Evolutionary conservation across 2,797 vertebrate genomes (phyloP).

Genomic region (Ptychobarbus kaznakovi): DNA sequence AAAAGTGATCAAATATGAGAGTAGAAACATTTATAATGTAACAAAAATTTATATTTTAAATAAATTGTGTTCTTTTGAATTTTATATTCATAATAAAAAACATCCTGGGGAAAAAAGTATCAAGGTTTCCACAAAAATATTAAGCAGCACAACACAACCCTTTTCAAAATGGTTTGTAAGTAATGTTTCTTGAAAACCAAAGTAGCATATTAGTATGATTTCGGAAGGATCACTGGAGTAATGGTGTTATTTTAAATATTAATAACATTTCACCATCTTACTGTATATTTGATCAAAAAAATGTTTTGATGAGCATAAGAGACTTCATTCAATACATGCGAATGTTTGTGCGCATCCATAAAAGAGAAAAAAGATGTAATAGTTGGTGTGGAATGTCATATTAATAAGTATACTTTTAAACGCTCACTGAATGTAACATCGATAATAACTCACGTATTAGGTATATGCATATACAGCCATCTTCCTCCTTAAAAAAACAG

Average conservation of each 20-base stretch:
- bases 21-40: not conserved
- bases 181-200: not conserved
- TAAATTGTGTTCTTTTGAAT: not conserved
- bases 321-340: not conserved
- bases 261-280: not conserved
- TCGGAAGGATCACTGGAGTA: not conserved
- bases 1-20: not conserved
- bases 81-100: not conserved
- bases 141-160: not conserved
- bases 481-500: not conserved
- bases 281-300: not conserved
- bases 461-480: not conserved
- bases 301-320: not conserved
- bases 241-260: not conserved
- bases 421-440: not conserved
- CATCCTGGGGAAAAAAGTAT: not conserved
- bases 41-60: not conserved
- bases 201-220: not conserved
- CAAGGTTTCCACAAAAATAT: not conserved
- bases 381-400: not conserved
- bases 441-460: not conserved
- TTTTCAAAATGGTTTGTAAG: not conserved
- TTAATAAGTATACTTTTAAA: not conserved
- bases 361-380: not conserved
- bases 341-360: not conserved